Base-by-base conservation (phyloP, 2,888 invertebrate species). In the Chirona hameri region DNA sequence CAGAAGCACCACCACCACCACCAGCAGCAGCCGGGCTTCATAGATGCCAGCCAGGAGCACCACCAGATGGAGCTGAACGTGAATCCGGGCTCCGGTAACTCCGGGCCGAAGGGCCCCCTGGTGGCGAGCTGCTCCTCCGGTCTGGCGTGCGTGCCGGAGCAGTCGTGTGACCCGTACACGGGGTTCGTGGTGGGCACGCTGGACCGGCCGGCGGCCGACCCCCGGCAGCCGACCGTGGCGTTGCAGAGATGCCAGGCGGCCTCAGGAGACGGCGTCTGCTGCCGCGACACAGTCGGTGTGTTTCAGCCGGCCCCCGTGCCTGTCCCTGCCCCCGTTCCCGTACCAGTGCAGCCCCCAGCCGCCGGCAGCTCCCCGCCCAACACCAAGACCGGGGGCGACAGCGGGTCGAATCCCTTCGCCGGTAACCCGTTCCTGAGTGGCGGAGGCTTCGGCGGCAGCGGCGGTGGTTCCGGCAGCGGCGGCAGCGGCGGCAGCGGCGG, bases 341-440 rank as follows among this genome's bases (percentile, higher is more conserved):
- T 9, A 60, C 24, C 60, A 7, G 24, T 24, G 24, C 21, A 21
- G 24, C 60, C 55, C 55, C 15, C 60, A 18, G 24, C 24, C 24
- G 7, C 60, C 60, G 60, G 24, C 7, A 7, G 3, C 21, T 3
- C 15, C 24, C 24, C 60, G 2, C 24, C 60, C 60, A 24, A 7
- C 7, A 60, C 24, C 60, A 60, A 24, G 60, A 60, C 60, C 60
- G 52, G 52, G 12, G 52, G 52, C 29, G 69, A 31, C 72, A 29
- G 29, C 27, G 27, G 39, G 39, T 69, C 27, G 69, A n/a, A 27
- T n/a, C 72, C 31, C 14, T 72, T 31, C 72, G 4, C 31, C 3
- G 27, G 27, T 31, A 72, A 72, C 31, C 72, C 72, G 3, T 72
- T 72, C 72, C 72, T 72, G 31, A 72, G 72, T 18, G 72, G 72